phyloP scores from a whole-genome alignment of 2,113 vertebrate species.

The Seriola quinqueradiata region DNA sequence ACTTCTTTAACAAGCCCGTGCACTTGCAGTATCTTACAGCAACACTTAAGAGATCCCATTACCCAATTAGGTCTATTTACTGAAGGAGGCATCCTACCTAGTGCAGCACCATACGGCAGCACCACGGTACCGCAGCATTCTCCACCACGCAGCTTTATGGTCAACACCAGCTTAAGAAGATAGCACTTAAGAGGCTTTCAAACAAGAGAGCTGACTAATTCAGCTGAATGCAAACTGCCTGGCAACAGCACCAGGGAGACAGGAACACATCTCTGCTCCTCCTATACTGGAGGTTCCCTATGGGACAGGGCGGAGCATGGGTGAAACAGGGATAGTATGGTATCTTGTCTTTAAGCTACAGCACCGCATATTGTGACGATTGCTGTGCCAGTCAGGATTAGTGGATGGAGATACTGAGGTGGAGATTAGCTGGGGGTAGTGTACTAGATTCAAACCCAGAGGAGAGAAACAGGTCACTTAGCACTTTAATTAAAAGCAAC shows the following conservation, averaged over 20 bases:
- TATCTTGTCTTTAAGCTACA: slow-evolving; percentile 64
- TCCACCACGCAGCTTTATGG: slow-evolving; percentile 51
- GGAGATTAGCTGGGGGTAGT: slow-evolving; percentile 66
- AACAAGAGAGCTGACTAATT: slow-evolving; percentile 75
- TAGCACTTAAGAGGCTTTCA: slow-evolving; percentile 79
- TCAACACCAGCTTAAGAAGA: slow-evolving; percentile 68
- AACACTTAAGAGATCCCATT: slow-evolving; percentile 52
- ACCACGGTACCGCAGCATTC: slow-evolving; percentile 19
- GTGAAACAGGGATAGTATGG: slow-evolving; percentile 33
- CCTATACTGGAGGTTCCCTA: slow-evolving; percentile 59
- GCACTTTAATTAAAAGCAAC: slow-evolving; percentile 67
- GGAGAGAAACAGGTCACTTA: slow-evolving; percentile 61
- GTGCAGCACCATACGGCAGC: slow-evolving; percentile 27
- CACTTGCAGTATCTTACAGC: slow-evolving; percentile 37
- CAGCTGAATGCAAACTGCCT: slow-evolving; percentile 78
- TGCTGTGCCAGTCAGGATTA: slow-evolving; percentile 55
- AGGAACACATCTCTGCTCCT: slow-evolving; percentile 45
- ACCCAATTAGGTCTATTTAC: slow-evolving; percentile 57
- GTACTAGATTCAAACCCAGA: slow-evolving; percentile 52
- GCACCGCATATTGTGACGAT: slow-evolving; percentile 51
- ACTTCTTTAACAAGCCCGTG: slow-evolving; percentile 48
- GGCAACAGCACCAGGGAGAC: slow-evolving; percentile 75
- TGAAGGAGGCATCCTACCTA: slow-evolving; percentile 19
- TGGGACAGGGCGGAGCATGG: slow-evolving; percentile 54
- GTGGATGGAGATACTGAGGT: slow-evolving; percentile 63